Percentiles rank a stretch among this genome's conserved stretches.
Evolutionary conservation across 2,797 vertebrate species (phyloP).

Genomic region (Choloepus didactylus): DNA sequence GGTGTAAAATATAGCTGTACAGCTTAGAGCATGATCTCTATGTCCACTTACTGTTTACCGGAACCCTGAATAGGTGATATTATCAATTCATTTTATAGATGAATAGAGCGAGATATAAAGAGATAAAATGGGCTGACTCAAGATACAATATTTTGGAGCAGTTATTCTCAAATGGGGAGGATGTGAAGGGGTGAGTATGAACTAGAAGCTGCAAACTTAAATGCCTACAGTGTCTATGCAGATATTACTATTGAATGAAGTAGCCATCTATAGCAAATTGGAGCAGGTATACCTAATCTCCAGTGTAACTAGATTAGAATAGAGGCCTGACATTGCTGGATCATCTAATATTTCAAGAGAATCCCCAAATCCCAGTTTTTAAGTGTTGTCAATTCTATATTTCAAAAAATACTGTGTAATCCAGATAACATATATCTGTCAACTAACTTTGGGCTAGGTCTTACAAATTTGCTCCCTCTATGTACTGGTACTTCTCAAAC

Average conservation of each 20-base stretch:
- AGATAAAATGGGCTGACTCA: not conserved
- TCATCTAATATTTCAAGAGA: not conserved
- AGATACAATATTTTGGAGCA: not conserved
- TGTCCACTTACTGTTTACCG: not conserved
- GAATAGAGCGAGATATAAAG: not conserved
- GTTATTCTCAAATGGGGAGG: not conserved
- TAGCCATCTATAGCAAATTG: not conserved
- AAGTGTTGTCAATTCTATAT: not conserved
- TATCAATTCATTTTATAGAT: not conserved
- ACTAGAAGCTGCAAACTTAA: not conserved
- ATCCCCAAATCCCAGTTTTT: not conserved
- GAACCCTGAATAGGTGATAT: not conserved
- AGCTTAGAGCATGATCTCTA: not conserved
- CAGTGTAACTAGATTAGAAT: not conserved
- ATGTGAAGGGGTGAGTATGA: not conserved
- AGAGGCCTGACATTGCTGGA: not conserved
- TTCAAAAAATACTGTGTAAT: not conserved
- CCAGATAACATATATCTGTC: not conserved
- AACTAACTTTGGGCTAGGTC: not conserved
- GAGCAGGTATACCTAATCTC: accelerated
- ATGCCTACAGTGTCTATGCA: not conserved
- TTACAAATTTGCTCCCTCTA: not conserved
- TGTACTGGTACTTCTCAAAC: not conserved
- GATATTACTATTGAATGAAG: not conserved
- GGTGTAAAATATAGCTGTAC: not conserved